Conservation (phyloP, 2,888 invertebrate species). For the Zootermopsis nevadensis region DNA sequence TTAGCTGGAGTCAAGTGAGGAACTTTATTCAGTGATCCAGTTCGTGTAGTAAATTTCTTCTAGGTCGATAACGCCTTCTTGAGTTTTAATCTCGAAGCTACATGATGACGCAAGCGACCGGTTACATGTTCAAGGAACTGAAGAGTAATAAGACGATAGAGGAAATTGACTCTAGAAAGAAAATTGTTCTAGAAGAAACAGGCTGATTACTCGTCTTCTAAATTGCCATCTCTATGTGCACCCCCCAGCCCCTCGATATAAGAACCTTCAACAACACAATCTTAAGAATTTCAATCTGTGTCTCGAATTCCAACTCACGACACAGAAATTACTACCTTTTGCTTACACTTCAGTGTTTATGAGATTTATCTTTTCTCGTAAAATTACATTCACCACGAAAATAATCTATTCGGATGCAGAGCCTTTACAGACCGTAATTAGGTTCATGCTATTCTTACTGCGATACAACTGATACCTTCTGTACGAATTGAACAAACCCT, state of each 20-base stretch:
- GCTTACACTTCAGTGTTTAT: neutral
- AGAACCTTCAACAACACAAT: neutral
- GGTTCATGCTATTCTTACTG: too few species aligned
- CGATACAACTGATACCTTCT: too few species aligned
- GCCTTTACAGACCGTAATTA: too few species aligned
- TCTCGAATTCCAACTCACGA: neutral
- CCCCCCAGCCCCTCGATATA: neutral
- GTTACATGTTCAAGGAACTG: neutral
- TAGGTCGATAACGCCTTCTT: neutral
- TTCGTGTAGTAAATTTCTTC: neutral
- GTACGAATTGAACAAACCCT: too few species aligned
- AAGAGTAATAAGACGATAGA: neutral
- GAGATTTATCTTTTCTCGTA: neutral
- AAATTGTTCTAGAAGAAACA: neutral
- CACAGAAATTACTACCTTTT: neutral
- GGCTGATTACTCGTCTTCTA: neutral
- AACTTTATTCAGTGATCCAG: neutral
- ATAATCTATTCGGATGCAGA: too few species aligned
- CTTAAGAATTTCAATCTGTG: neutral
- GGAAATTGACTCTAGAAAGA: neutral
- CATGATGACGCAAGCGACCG: neutral
- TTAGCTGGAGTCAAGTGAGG: neutral
- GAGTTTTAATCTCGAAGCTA: constrained; percentile 4
- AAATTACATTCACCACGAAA: neutral
- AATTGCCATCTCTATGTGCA: neutral